Evolutionary conservation across 37 sponge, comb jelly and placozoan genomes (phyloP).

Genomic region (Agelas oroides): DNA sequence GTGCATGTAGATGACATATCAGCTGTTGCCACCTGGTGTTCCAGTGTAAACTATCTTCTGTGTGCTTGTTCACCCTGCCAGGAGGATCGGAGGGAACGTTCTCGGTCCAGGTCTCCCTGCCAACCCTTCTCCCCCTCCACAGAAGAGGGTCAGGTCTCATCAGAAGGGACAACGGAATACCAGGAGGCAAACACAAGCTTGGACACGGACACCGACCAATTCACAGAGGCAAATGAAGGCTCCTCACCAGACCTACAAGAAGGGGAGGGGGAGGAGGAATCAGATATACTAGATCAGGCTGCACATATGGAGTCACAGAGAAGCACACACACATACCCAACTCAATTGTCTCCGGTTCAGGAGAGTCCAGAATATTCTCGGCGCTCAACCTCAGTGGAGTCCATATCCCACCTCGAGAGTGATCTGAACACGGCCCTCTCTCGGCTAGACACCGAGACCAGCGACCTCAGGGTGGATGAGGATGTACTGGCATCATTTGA

Average conservation of each 20-base stretch:
- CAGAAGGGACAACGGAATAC: no score
- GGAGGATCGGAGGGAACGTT: not conserved
- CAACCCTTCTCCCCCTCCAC: not conserved
- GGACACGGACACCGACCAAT: not conserved
- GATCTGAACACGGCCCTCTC: constrained; percentile 38
- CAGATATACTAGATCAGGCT: not conserved
- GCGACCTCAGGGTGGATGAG: constrained; percentile 19
- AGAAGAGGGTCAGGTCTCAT: no score
- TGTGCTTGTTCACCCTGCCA: no score
- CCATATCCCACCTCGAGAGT: not conserved
- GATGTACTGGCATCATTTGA: constrained; percentile 14
- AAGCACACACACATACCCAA: not conserved
- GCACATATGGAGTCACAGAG: not conserved
- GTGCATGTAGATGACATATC: no score
- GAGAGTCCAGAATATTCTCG: constrained; percentile 38
- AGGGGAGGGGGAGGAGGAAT: constrained; percentile 5
- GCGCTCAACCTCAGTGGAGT: not conserved
- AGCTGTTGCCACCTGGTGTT: no score
- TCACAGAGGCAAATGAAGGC: not conserved
- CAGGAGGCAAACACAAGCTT: not conserved
- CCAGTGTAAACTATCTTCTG: no score
- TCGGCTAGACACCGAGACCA: constrained; percentile 5
- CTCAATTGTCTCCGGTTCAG: constrained; percentile 34
- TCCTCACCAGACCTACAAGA: not conserved
- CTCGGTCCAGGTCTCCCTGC: not conserved